Evolutionary conservation across 2,113 vertebrate genomes (phyloP), one percentile per base, ranked within the genome.

Genomic region (Calypte anna): DNA sequence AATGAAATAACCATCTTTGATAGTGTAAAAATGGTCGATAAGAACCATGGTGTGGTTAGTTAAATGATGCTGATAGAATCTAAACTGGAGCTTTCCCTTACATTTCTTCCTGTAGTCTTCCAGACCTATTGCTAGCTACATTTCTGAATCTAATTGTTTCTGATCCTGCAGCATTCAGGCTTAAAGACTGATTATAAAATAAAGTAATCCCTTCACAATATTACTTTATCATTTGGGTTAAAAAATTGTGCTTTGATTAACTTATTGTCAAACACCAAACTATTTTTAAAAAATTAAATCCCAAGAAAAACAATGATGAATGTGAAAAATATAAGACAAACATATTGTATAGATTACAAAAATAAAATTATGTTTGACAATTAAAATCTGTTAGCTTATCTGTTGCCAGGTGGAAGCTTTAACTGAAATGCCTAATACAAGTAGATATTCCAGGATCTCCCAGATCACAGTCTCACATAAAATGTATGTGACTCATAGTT

Each of bases 401-500:
- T 33, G 28, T 3, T 1, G 4, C 43, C 23, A 31, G 16, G 2
- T 61, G 54, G 44, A 79, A 85, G 16, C 2, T 76, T 7, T 55
- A 61, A 27, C 11, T 58, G 25, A 61, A 72, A 44, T 24, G 5
- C 5, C 20, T 27, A 40, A 36, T 76, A 43, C 30, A 57, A 38
- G 20, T 13, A 79, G 20, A 14, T 64, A 57, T 64, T 89, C 20
- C 44, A 73, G 78, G 21, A 54, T 54, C 66, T 90, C 27, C 40
- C 61, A n/a, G 82, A 17, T 40, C 11, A n/a, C 40, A 73, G 24
- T 46, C 20, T 75, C 7, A 30, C 5, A n/a, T 55, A 79, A 75
- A 82, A 43, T 10, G 2, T 57, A 51, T 1, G 0, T 30, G 10
- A 10, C 6, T 2, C 2, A 46, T 4, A 3, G 1, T 28, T 82